Evolutionary conservation across 35 echinoderm and acorn worm genomes (phyloP).

Genomic region (Chiridota heheva): DNA sequence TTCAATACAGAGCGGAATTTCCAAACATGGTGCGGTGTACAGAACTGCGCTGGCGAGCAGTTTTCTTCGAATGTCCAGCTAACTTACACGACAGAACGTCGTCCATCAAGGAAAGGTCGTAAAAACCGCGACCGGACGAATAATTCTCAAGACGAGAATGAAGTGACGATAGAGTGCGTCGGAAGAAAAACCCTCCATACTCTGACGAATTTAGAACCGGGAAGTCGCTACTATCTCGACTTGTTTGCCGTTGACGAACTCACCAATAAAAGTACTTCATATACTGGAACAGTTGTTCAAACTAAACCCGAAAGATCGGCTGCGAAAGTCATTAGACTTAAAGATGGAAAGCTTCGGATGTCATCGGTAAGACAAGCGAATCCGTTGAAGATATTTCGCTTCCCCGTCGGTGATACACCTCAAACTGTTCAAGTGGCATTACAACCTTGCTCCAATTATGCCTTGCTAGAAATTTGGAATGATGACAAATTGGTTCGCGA

Average conservation of each 20-base stretch:
- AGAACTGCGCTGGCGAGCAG: slow-evolving; percentile 33
- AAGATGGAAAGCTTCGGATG: slow-evolving; percentile 75
- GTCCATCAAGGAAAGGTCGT: not conserved
- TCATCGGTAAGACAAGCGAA: slow-evolving; percentile 60
- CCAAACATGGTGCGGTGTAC: slow-evolving; percentile 80
- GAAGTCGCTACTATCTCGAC: slow-evolving; percentile 73
- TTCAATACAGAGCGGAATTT: slow-evolving; percentile 74
- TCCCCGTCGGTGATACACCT: slow-evolving; percentile 47
- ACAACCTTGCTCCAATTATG: slow-evolving; percentile 75
- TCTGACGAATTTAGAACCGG: slow-evolving; percentile 78
- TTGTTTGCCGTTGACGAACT: slow-evolving; percentile 79
- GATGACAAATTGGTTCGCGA: slow-evolving; percentile 59
- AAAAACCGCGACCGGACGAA: not conserved
- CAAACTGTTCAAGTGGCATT: slow-evolving; percentile 68
- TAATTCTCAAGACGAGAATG: slow-evolving; percentile 37
- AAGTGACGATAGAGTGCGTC: slow-evolving; percentile 80
- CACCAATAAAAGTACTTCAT: slow-evolving; percentile 77
- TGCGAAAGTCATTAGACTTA: slow-evolving; percentile 55
- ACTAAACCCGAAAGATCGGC: slow-evolving; percentile 40
- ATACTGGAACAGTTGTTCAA: slow-evolving; percentile 51
- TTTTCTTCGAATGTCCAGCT: not conserved
- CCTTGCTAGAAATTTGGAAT: slow-evolving; percentile 66
- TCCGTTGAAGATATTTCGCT: slow-evolving; percentile 71
- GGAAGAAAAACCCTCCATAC: slow-evolving; percentile 87
- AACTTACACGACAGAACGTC: not conserved